phyloP scores from a whole-genome alignment of 2,113 vertebrate species.

The Acinonyx jubatus region DNA sequence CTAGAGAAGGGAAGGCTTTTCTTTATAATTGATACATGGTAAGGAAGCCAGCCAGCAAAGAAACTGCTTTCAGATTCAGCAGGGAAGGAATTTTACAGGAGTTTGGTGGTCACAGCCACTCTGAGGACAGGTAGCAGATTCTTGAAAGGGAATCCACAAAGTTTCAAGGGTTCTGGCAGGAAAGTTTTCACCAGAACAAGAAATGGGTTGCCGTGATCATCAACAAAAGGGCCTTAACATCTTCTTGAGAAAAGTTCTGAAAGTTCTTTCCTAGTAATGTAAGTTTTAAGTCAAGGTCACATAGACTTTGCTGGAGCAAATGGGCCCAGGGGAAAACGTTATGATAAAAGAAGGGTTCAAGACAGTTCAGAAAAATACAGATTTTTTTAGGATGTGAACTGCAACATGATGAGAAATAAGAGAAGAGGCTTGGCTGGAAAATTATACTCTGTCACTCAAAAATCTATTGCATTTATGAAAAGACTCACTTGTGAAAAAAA shows the following conservation, averaged over 20 bases:
- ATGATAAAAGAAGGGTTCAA: not conserved
- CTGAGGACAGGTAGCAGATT: not conserved
- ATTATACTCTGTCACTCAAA: not conserved
- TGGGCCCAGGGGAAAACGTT: not conserved
- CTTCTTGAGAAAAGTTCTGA: not conserved
- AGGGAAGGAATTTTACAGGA: not conserved
- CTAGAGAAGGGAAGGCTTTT: not conserved
- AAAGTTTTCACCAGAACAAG: not conserved
- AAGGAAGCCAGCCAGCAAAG: not conserved
- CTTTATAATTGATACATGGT: not conserved
- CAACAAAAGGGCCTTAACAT: not conserved
- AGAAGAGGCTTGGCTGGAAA: not conserved
- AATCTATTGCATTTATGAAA: not conserved
- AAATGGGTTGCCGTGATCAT: not conserved
- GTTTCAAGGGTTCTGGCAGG: not conserved
- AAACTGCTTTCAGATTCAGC: not conserved
- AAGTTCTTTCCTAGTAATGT: not conserved
- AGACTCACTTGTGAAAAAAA: not conserved
- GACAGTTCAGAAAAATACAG: not conserved
- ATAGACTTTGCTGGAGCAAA: not conserved
- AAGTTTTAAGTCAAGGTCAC: not conserved
- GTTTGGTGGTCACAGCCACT: accelerated
- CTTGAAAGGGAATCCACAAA: not conserved
- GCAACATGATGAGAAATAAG: not conserved
- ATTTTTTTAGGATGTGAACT: not conserved